A percentile compares a stretch with the other conserved stretches of the same genome.
These are phyloP conservation scores for Cyprinodon tularosa DNA, from an alignment of 2,113 vertebrate genomes.

Conservation along the genomic window DNA sequence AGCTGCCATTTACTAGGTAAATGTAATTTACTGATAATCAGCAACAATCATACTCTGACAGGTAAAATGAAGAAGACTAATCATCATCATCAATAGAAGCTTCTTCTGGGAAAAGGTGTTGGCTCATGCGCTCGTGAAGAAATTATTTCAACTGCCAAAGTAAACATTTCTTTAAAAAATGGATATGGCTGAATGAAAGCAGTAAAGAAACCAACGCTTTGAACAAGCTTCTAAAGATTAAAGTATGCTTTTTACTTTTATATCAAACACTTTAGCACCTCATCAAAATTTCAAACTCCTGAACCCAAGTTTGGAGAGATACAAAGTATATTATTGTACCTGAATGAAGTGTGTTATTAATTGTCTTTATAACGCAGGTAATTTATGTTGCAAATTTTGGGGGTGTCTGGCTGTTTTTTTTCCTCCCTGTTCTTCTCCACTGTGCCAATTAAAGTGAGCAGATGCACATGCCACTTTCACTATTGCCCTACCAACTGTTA, in stretches of 20 bases:
- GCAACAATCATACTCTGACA: neutral
- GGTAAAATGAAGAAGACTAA: constrained; percentile 4
- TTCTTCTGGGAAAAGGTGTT: neutral
- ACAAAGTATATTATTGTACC: neutral
- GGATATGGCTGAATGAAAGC: neutral
- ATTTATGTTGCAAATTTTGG: neutral
- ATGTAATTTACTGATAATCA: neutral
- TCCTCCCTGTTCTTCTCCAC: no score
- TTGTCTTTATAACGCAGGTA: neutral
- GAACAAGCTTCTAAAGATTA: neutral
- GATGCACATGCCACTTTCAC: no score
- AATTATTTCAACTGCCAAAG: neutral
- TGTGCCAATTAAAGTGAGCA: no score
- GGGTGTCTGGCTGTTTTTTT: no score
- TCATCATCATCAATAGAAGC: neutral
- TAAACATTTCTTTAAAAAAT: neutral
- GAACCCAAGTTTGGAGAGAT: neutral
- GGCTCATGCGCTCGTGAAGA: neutral
- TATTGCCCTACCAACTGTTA: no score
- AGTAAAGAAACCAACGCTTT: neutral
- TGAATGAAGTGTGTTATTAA: neutral
- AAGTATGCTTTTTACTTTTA: neutral
- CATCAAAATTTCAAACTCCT: neutral
- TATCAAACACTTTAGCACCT: neutral
- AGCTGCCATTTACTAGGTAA: neutral